Conservation (phyloP, 1,140 invertebrate species). For the Zaprionus nigranus region DNA sequence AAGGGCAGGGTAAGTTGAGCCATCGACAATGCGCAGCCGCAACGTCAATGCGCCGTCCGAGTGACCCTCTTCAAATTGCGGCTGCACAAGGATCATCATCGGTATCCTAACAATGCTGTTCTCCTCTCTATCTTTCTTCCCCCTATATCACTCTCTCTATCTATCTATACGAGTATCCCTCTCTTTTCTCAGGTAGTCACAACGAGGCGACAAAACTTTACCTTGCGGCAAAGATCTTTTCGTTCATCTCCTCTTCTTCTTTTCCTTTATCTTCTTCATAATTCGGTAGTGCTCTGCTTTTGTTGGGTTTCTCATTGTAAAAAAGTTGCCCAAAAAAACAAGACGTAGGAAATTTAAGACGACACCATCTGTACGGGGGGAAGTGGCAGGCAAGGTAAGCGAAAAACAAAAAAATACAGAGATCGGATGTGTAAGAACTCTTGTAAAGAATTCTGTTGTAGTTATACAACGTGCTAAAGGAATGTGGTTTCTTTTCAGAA, state of each 20-base stretch:
- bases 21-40: constrained; percentile 56
- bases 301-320: constrained; percentile 49
- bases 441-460: constrained; percentile 22
- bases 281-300: constrained; percentile 41
- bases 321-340: constrained; percentile 24
- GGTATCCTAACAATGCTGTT: constrained; percentile 20
- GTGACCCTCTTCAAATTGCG: constrained; percentile 57
- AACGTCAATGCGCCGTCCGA: constrained; percentile 57
- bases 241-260: constrained; percentile 12
- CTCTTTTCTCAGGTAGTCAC: constrained; percentile 31
- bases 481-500: not conserved
- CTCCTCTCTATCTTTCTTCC: not conserved
- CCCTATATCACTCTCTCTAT: constrained; percentile 11
- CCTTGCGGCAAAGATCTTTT: constrained; percentile 32
- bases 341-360: constrained; percentile 44
- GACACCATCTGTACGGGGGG: not conserved
- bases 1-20: constrained; percentile 27
- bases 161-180: not conserved
- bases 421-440: constrained; percentile 21
- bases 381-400: too few relatives aligned
- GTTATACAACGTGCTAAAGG: not conserved
- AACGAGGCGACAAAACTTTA: constrained; percentile 32
- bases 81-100: constrained; percentile 31
- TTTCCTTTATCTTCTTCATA: constrained; percentile 15
- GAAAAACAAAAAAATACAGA: constrained; percentile 1